Evolutionary conservation across 2,888 invertebrate genomes (phyloP).

Genomic region (Diaperis boleti): DNA sequence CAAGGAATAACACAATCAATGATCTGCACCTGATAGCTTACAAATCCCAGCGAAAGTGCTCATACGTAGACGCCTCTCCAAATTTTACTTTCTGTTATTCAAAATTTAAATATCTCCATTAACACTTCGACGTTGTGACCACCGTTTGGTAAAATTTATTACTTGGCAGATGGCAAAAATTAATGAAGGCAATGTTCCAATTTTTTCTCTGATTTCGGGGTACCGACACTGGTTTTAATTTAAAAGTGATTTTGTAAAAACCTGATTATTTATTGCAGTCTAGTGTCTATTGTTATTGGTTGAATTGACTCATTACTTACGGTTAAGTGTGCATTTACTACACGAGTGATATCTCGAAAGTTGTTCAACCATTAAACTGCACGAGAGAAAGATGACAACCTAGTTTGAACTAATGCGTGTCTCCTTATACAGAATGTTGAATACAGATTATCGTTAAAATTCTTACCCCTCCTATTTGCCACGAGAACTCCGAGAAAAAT

Average conservation of each 20-base stretch:
- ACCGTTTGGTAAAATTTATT: not conserved
- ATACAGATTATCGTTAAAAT: not conserved
- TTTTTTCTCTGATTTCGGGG: too few relatives aligned
- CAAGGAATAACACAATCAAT: constrained; percentile 23
- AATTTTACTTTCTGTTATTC: constrained; percentile 29
- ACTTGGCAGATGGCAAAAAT: too few relatives aligned
- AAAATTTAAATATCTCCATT: constrained; percentile 11
- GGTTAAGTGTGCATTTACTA: too few relatives aligned
- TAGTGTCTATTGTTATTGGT: too few relatives aligned
- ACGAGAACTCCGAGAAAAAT: too few relatives aligned
- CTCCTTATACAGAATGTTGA: not conserved
- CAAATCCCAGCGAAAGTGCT: constrained; percentile 37
- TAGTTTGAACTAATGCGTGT: not conserved
- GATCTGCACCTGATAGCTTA: constrained; percentile 26
- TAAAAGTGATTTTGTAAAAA: too few relatives aligned
- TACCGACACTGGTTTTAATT: too few relatives aligned
- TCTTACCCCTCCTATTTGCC: not conserved
- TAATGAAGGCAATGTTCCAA: too few relatives aligned
- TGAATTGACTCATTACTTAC: too few relatives aligned
- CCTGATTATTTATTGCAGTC: too few relatives aligned
- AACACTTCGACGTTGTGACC: not conserved
- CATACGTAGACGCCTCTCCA: constrained; percentile 13
- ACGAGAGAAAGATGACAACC: not conserved
- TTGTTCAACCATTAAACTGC: not conserved
- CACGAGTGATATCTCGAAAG: not conserved